These are phyloP conservation scores for Acropora yongei DNA, from an alignment of 64 coral and sea anemone genomes.

Conservation along the genomic window DNA sequence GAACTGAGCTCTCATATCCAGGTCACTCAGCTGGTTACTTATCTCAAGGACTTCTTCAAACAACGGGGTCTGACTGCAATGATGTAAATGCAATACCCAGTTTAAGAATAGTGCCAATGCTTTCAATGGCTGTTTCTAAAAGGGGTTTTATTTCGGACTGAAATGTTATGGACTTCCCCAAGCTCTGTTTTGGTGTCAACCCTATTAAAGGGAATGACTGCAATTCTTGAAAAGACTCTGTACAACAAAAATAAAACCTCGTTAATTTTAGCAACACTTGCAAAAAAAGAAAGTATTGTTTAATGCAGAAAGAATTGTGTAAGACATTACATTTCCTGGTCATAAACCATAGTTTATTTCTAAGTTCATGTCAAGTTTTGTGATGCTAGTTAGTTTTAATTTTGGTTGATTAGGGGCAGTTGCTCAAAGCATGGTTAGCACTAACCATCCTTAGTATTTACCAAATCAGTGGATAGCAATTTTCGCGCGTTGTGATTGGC, in stretches of 20 bases:
- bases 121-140: neutral
- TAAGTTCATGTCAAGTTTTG: too few species aligned
- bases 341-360: too few species aligned
- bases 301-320: neutral
- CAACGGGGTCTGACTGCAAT: neutral
- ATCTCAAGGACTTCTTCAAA: conserved; percentile 30
- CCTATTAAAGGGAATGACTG: conserved; percentile 47
- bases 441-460: too few species aligned
- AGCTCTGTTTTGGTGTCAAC: neutral
- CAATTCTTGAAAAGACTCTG: conserved; percentile 34
- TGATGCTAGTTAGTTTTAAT: too few species aligned
- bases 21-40: conserved; percentile 33
- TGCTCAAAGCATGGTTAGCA: too few species aligned
- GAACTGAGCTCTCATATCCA: conserved; percentile 50
- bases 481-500: too few species aligned
- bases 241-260: neutral
- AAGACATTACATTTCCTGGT: too few species aligned
- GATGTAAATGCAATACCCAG: neutral
- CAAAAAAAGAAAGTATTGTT: neutral
- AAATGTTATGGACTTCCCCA: conserved; percentile 38
- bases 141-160: conserved; percentile 45
- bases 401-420: too few species aligned
- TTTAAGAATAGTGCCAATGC: conserved; percentile 30
- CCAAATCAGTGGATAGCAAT: too few species aligned
- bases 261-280: neutral